Evolutionary conservation across 2,888 invertebrate genomes (phyloP).

Genomic region (Plebejus argus): DNA sequence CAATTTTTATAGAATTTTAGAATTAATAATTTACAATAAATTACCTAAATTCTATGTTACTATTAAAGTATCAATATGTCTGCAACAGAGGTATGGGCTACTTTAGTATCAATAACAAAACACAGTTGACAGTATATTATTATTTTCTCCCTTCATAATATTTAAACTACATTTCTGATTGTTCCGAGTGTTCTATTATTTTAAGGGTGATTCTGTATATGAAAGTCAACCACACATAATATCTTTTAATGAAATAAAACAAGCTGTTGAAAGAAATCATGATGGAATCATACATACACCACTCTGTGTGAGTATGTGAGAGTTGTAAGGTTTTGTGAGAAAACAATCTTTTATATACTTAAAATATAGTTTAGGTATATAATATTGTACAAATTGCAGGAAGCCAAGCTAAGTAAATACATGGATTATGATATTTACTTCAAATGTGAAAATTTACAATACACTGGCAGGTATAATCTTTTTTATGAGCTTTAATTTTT

Average conservation of each 20-base stretch:
- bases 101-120: too few species aligned
- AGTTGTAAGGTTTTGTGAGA: not conserved
- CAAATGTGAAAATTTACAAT: conserved; percentile 93
- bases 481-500: not conserved
- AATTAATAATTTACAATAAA: not conserved
- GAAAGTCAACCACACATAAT: conserved; percentile 50
- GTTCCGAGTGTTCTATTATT: not conserved
- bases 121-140: too few species aligned
- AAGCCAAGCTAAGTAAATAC: conserved; percentile 71
- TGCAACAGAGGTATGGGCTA: not conserved
- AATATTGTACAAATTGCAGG: conserved; percentile 53
- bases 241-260: conserved; percentile 66
- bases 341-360: not conserved
- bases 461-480: conserved; percentile 86
- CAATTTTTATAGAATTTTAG: not conserved
- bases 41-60: not conserved
- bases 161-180: not conserved
- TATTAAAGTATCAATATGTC: not conserved
- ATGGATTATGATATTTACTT: conserved; percentile 87
- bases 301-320: conserved; percentile 61
- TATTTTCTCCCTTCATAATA: too few species aligned
- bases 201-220: not conserved
- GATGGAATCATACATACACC: conserved; percentile 72
- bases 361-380: too few species aligned
- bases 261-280: conserved; percentile 66